Percentiles rank a stretch among this genome's conserved stretches.
These are phyloP conservation scores for Rotaria macrura DNA, from an alignment of 2,888 invertebrate species.

Conservation along the genomic window DNA sequence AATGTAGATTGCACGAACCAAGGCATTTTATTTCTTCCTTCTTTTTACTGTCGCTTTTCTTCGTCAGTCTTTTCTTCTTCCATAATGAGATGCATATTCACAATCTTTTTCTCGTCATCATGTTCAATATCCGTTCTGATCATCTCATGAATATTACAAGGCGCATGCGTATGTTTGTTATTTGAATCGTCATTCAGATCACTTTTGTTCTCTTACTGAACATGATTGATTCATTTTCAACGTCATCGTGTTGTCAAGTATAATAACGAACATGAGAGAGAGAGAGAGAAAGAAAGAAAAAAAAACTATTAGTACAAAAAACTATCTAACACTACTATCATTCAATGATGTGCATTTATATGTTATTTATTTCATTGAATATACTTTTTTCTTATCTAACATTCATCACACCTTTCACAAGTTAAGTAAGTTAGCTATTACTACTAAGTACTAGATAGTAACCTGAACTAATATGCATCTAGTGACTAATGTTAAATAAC, in stretches of 20 bases:
- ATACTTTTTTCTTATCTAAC: no score
- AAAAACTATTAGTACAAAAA: no score
- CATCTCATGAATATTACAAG: neutral
- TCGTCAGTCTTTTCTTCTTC: neutral
- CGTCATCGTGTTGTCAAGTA: neutral
- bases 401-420: no score
- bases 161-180: neutral
- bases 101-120: neutral
- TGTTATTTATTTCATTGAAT: no score
- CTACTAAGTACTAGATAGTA: neutral
- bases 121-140: neutral
- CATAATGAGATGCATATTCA: neutral
- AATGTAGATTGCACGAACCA: neutral
- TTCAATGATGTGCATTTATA: no score
- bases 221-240: neutral
- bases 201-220: neutral
- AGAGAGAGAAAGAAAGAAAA: neutral
- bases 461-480: neutral
- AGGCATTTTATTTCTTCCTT: neutral
- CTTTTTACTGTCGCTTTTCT: neutral
- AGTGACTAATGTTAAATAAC: neutral
- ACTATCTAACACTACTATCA: neutral
- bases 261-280: neutral
- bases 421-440: neutral
- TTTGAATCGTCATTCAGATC: neutral